Evolutionary conservation across 2,888 invertebrate species (phyloP).

Genomic region (Rhimphoctona megacephalus): DNA sequence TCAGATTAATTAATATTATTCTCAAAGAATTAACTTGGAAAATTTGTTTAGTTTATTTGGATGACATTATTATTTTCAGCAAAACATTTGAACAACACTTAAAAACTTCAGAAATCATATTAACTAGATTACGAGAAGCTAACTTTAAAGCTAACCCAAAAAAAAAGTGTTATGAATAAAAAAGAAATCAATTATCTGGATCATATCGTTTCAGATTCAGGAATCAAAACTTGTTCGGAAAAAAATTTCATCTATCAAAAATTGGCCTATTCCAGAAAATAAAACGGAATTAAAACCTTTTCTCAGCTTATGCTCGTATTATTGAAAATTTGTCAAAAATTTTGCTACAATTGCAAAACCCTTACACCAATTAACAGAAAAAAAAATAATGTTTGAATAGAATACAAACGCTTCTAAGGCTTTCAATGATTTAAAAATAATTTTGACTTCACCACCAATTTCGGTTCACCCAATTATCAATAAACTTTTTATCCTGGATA

Average conservation of each 20-base stretch:
- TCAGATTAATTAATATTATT: constrained; percentile 46
- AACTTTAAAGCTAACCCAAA: constrained; percentile 2
- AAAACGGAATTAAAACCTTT: constrained; percentile 20
- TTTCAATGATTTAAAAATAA: not conserved
- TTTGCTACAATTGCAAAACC: constrained; percentile 41
- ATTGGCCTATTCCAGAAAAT: constrained; percentile 45
- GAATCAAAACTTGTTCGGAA: constrained; percentile 34
- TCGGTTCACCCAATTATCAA: not conserved
- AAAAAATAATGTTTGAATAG: constrained; percentile 4
- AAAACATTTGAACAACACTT: constrained; percentile 64
- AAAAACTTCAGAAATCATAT: constrained; percentile 33
- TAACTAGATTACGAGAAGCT: constrained; percentile 3
- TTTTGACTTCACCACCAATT: constrained; percentile 11
- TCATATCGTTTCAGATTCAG: constrained; percentile 13
- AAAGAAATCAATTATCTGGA: constrained; percentile 20
- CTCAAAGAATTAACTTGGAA: constrained; percentile 71
- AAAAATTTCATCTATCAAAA: constrained; percentile 24
- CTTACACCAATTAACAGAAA: constrained; percentile 23
- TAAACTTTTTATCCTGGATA: constrained; percentile 13
- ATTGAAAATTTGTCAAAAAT: constrained; percentile 20
- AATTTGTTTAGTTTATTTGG: constrained; percentile 62
- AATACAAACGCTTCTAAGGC: not conserved
- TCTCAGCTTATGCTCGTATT: constrained; percentile 30
- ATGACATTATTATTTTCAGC: constrained; percentile 68
- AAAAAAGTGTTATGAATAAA: constrained; percentile 14